A percentile compares a stretch with the other conserved stretches of the same genome.
Evolutionary conservation across 2,797 vertebrate genomes (phyloP).

Genomic region (Alosa sapidissima): DNA sequence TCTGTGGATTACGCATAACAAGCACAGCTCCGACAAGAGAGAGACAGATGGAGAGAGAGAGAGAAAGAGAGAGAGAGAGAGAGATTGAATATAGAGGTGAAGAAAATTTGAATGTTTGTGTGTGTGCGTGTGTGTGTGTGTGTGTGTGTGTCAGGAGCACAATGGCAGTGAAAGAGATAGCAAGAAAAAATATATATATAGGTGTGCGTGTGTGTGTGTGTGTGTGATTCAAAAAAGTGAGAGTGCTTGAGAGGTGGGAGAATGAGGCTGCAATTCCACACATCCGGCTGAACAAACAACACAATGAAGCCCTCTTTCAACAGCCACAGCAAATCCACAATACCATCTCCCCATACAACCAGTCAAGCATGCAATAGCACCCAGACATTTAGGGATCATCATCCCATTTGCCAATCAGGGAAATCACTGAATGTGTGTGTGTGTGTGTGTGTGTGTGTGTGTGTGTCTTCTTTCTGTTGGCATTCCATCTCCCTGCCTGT

Average conservation of each 20-base stretch:
- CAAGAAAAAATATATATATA: not conserved
- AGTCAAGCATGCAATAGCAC: not conserved
- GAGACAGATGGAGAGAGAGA: conserved; percentile 37
- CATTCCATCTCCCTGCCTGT: conserved; percentile 2
- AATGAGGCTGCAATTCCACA: not conserved
- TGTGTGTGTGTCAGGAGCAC: not conserved
- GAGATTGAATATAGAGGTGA: not conserved
- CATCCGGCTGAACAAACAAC: not conserved
- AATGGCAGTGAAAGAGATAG: not conserved
- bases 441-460: not conserved
- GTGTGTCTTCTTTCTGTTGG: not conserved
- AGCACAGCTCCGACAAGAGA: conserved; percentile 38
- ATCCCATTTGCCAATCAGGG: conserved; percentile 13
- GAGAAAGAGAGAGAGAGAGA: conserved; percentile 36
- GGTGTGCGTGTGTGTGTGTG: no score
- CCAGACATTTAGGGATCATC: not conserved
- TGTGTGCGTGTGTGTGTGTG: not conserved
- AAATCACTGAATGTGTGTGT: not conserved
- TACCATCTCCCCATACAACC: not conserved
- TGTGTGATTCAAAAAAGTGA: not conserved
- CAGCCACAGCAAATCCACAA: not conserved
- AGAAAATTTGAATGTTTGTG: not conserved
- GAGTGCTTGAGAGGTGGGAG: not conserved
- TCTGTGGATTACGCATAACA: conserved; percentile 43
- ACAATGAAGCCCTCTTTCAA: not conserved